Base-by-base conservation (phyloP, 53 echinoderm and acorn worm species). In the Paelopatides confundens region DNA sequence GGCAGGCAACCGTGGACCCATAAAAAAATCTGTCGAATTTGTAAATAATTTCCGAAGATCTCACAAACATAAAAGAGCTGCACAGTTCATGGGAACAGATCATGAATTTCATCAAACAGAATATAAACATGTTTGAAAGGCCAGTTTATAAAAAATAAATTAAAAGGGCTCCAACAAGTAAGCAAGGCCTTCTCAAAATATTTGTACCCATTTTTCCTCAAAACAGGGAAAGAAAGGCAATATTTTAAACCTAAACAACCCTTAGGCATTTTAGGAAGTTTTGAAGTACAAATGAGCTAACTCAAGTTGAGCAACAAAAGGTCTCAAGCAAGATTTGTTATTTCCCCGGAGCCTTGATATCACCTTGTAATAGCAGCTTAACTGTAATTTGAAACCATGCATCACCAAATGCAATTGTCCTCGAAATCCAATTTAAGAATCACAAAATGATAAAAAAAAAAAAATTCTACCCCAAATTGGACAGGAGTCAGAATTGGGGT, bases 231-330 rank as follows among this genome's bases (percentile, higher is more conserved):
- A 74, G 46, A 46, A 39, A 74, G 47, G 74, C 43, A 39, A 74
- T 74, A 74, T 74, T 74, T 74, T 40, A 39, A 74, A 74, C 39
- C 35, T 74, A 74, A 74, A 74, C 74, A 74, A 74, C 40, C 74
- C 74, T 21, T 24, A 74, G 74, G 74, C 46, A 38, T 12, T 28
- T 40, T 15, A 4, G 74, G 46, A 74, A 58, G 58, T 23, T n/a
- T n/a, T 58, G 58, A 21, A 23, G 24, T 21, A 58, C 58, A 58
- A 58, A n/a, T n/a, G n/a, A n/a, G n/a, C n/a, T n/a, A n/a, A n/a
- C n/a, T n/a, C n/a, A n/a, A n/a, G n/a, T 58, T 21, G 3, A 23
- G 2, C n/a, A 17, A 58, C 58, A 58, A 58, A 18, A 18, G 58
- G 58, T 58, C n/a, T n/a, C 58, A 21, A 58, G n/a, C 24, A 58